These are phyloP conservation scores for Paracentrotus lividus DNA, from an alignment of 53 echinoderm and acorn worm species.

Conservation along the genomic window DNA sequence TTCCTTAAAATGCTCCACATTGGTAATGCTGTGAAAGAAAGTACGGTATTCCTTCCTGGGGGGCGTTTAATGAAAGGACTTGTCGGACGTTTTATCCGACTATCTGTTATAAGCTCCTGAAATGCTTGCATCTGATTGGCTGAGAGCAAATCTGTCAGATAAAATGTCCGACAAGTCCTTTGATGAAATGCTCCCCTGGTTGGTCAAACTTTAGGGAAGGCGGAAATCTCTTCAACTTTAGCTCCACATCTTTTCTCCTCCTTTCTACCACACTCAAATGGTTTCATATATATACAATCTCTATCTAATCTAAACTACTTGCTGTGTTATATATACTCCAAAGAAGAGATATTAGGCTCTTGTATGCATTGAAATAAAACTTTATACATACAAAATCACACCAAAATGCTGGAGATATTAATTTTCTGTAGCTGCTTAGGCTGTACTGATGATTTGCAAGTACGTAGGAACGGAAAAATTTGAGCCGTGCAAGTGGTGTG, in stretches of 20 bases:
- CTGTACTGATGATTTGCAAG: conserved; percentile 29
- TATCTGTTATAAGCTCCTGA: too few species aligned
- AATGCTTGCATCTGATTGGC: too few species aligned
- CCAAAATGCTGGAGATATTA: background rate
- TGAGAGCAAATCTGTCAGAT: too few species aligned
- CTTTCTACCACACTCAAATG: conserved; percentile 7
- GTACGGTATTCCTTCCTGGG: too few species aligned
- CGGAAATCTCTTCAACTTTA: background rate
- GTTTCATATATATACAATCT: conserved; percentile 25
- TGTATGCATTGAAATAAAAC: conserved; percentile 32
- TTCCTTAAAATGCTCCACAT: too few species aligned
- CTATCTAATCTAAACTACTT: conserved; percentile 43
- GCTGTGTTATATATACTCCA: conserved; percentile 36
- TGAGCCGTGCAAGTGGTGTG: too few species aligned
- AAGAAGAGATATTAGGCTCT: conserved; percentile 15
- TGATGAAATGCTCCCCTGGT: too few species aligned
- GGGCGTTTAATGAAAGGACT: too few species aligned
- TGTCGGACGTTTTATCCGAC: too few species aligned
- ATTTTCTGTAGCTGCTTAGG: background rate
- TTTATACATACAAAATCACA: conserved; percentile 46
- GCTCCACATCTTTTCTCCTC: background rate
- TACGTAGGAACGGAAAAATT: too few species aligned
- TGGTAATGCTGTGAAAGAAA: too few species aligned
- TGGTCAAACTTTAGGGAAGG: background rate
- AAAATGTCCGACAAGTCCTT: too few species aligned